phyloP scores from a whole-genome alignment of 2,113 vertebrate genomes.

The Pelobates fuscus region DNA sequence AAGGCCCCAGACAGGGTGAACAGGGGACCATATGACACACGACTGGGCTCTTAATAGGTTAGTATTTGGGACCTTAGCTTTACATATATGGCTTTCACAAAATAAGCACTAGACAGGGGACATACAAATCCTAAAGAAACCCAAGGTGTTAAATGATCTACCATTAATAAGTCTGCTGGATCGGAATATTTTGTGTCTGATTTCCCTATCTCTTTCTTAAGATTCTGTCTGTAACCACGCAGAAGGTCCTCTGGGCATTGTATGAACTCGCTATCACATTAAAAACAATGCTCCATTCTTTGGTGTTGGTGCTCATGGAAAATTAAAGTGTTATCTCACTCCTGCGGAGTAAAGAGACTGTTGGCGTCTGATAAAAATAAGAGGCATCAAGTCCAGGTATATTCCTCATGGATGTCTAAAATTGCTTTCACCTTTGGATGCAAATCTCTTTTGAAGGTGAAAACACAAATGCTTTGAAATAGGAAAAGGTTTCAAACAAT shows the following conservation, averaged over 20 bases:
- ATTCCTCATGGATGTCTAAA: slow-evolving; percentile 64
- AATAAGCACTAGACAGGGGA: no score
- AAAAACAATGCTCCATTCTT: slow-evolving; percentile 54
- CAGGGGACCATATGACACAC: no score
- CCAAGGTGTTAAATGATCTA: background rate
- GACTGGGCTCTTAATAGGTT: no score
- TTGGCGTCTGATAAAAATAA: slow-evolving; percentile 60
- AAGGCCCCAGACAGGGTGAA: no score
- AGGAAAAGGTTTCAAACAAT: slow-evolving; percentile 62
- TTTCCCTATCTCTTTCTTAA: slow-evolving; percentile 50
- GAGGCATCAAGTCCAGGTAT: slow-evolving; percentile 62
- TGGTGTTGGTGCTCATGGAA: slow-evolving; percentile 58
- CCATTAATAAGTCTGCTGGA: slow-evolving; percentile 25
- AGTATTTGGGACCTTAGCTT: no score
- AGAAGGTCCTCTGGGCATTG: slow-evolving; percentile 49
- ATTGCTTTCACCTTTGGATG: slow-evolving; percentile 65
- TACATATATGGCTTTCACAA: no score
- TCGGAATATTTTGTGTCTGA: slow-evolving; percentile 47
- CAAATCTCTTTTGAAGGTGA: slow-evolving; percentile 67
- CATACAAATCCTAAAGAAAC: no score
- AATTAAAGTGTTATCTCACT: slow-evolving; percentile 62
- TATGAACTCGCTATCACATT: slow-evolving; percentile 54
- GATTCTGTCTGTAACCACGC: slow-evolving; percentile 56
- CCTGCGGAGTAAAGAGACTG: slow-evolving; percentile 60
- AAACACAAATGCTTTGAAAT: slow-evolving; percentile 58